A percentile compares a stretch with the other conserved stretches of the same genome.
Conservation (phyloP, 1,140 invertebrate genomes). For the Conus ventricosus region DNA sequence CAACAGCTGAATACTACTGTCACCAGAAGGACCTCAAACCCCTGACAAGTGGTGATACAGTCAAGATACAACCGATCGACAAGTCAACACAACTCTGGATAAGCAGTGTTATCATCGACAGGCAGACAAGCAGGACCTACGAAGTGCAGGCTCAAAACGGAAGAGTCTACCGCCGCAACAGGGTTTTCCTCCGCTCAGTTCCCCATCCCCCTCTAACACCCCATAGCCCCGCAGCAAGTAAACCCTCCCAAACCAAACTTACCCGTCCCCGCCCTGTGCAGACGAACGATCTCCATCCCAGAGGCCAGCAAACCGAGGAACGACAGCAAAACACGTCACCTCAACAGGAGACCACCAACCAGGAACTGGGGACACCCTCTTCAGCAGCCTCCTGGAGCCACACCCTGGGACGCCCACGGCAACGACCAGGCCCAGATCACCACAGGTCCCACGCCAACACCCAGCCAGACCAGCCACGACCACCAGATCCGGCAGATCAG, state of each 20-base stretch:
- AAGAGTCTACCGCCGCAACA: neutral
- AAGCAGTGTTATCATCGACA: neutral
- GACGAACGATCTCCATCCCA: neutral
- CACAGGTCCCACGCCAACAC: neutral
- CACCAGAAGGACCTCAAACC: slow-evolving; percentile 15
- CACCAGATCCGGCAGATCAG: slow-evolving; percentile 2
- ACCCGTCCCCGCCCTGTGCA: neutral
- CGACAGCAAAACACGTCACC: neutral
- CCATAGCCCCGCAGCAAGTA: neutral
- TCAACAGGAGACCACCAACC: neutral
- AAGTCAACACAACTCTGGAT: slow-evolving; percentile 23
- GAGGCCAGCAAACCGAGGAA: neutral
- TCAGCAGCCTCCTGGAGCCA: neutral
- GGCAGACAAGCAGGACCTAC: slow-evolving; percentile 26
- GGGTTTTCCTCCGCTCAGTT: neutral
- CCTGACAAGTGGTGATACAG: slow-evolving; percentile 29
- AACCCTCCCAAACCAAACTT: neutral
- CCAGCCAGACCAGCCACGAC: neutral
- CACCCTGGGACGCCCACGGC: neutral
- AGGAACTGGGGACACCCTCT: neutral
- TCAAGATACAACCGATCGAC: slow-evolving; percentile 32
- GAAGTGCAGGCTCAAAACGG: slow-evolving; percentile 17
- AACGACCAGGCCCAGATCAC: neutral
- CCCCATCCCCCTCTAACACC: neutral
- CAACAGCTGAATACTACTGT: slow-evolving; percentile 13